Base-by-base conservation (phyloP, 2,113 vertebrate genomes). In the Dryoscopus gambensis region DNA sequence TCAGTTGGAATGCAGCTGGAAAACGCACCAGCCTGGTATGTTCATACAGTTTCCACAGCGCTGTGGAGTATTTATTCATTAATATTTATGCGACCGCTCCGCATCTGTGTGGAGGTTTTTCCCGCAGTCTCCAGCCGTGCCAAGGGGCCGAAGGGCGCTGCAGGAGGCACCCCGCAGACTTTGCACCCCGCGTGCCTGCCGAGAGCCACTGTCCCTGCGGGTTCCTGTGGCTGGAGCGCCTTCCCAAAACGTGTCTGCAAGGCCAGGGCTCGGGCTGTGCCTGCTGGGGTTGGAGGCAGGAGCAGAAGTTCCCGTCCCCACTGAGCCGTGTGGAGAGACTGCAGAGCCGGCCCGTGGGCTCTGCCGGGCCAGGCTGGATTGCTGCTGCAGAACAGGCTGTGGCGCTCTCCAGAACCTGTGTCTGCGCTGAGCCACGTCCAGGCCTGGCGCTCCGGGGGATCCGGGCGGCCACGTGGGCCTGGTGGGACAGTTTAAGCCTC, bases 1-100 rank as follows among this genome's bases (percentile, higher is more conserved):
- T 60, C 33, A 76, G 33, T 25, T 46, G 65, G 56, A 68, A 82
- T 30, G 55, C 49, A 60, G 60, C 44, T 82, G 22, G 5, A 5
- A 93, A 67, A 56, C 3, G 23, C 40, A 39, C 19, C 68, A 57
- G 50, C 47, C 65, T 30, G 4, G 8, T 27, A 13, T 49, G 87
- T 33, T 18, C 74, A 31, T 28, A 3, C 19, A 12, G 20, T 44
- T 71, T 89, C 50, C 59, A 46, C 7, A 4, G 39, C 33, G 7
- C 57, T 0, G 0, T 1, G 1, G 44, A 31, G 37, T 2, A 1
- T 42, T 44, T 18, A 5, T 3, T 46, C 35, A 31, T 73, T 20
- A 47, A 31, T 74, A 47, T 69, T 60, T 24, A 16, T 17, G 39
- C 15, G 47, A 44, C 23, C 30, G 37, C 35, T 65, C 46, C 4